Evolutionary conservation across 2,113 vertebrate genomes (phyloP), one percentile per base, ranked within the genome.

Genomic region (Gnathonemus longibarbis): DNA sequence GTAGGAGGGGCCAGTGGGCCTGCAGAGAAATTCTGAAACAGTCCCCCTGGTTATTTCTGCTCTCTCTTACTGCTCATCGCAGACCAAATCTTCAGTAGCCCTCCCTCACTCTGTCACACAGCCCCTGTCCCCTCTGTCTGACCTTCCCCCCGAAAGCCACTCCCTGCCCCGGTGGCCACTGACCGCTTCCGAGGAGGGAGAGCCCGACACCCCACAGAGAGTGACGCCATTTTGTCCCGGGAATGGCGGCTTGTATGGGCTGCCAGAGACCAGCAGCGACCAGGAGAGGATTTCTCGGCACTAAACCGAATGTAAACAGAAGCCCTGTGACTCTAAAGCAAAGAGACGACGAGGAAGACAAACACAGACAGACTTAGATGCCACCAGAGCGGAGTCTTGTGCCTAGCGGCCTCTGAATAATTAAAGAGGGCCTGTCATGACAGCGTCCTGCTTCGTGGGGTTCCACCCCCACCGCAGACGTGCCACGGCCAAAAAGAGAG

Each of bases 41-140:
- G 84, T 13, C 87, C 62, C 83, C 87, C 88, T 42, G 31, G 93
- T 91, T 93, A 92, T 93, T 90, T 91, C 90, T 92, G 70, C 89
- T 91, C 89, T 53, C 90, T 93, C 9, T 70, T 90, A 90, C 92
- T 91, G 91, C 92, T 93, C 91, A 66, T 66, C 9, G 58, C n/a
- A 66, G n/a, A 66, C n/a, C 8, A 11, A 9, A 66, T 66, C 24
- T 24, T 89, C 24, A 52, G 8, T 21, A 70, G 39, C 52, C 52
- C 50, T 11, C 56, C 39, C 42, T 11, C 11, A 39, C 31, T 84
- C 27, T 42, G 70, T 66, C 56, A 46, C 70, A 27, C n/a, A 42
- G 35, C 49, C 15, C 10, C 80, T 10, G 13, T 31, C 46, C 31
- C 35, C 50, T 27, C 84, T 1, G 52, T 31, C 2, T 62, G 21